These are phyloP conservation scores for Campylomormyrus numenius DNA, from an alignment of 2,113 vertebrate species.

Conservation along the genomic window DNA sequence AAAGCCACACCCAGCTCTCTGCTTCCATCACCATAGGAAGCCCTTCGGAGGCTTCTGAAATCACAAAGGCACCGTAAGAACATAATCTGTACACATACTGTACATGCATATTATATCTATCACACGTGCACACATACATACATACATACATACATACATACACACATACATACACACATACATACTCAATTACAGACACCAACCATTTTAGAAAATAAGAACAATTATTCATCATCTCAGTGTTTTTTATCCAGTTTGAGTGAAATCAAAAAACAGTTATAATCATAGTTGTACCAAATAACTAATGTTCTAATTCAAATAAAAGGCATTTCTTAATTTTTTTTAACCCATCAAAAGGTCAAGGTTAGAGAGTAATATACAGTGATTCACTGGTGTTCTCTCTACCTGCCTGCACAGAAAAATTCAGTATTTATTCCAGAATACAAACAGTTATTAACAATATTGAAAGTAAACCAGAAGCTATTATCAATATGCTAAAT, in stretches of 20 bases:
- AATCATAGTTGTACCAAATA: background rate
- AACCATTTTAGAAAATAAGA: background rate
- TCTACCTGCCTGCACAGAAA: background rate
- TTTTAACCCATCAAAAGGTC: background rate
- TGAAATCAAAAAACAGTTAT: background rate
- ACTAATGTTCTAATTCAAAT: background rate
- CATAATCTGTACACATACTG: background rate
- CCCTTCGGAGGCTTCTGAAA: conserved; percentile 50
- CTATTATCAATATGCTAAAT: background rate
- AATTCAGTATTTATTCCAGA: background rate
- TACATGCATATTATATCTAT: background rate
- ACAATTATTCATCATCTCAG: background rate
- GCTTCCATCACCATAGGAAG: conserved; percentile 27
- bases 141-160: background rate
- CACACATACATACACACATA: too few species aligned
- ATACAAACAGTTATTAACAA: background rate
- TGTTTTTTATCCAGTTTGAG: background rate
- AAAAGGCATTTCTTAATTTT: background rate
- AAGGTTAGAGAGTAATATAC: background rate
- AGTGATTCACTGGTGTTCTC: background rate
- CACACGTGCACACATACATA: background rate
- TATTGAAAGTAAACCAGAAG: background rate
- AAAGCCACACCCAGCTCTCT: conserved; percentile 63
- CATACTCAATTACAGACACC: background rate
- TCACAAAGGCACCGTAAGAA: background rate